Base-by-base conservation (phyloP, 2,888 invertebrate genomes). In the Brassicogethes aeneus region DNA sequence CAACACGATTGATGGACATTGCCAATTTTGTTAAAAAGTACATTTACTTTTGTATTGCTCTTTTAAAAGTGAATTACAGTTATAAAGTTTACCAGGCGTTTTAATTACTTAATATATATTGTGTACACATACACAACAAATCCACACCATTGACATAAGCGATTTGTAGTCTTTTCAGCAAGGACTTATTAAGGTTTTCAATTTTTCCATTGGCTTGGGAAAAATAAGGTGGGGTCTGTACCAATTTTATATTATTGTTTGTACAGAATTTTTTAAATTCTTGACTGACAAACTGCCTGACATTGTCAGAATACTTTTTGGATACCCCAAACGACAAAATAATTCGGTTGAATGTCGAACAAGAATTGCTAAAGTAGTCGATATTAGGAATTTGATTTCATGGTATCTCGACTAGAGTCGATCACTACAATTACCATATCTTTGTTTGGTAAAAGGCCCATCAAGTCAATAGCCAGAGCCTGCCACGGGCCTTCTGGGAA, bases 141-240 rank as follows among this genome's bases (percentile, higher is more conserved):
- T 30, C 46, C 41, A 17, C 15, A 5, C n/a, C 16, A 2, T 10
- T 39, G 10, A 23, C 23, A 14, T 41, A 31, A 3, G 17, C 2
- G 2, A 41, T 41, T 16, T 37, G 31, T 13, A 39, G 15, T 13
- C 39, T n/a, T 38, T 42, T 42, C 15, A 38, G 10, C n/a, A 39
- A 17, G 3, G 42, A 42, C 15, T 17, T 10, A 36, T 53, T 57
- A 23, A 53, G 47, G 23, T 51, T 47, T 43, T 56, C 55, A 1
- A 53, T 54, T 41, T 53, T 50, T 2, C 40, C 43, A 34, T 45
- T 45, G 2, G 39, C 44, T 52, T 55, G 48, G 48, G 55, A 40
- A 44, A 43, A 39, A 23, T 50, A 48, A 16, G 45, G 48, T 7
- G 44, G 38, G 3, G 48, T 42, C n/a, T 45, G 37, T 3, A 44